Conservation (phyloP, 1,140 invertebrate species). For the Drosophila leontia region DNA sequence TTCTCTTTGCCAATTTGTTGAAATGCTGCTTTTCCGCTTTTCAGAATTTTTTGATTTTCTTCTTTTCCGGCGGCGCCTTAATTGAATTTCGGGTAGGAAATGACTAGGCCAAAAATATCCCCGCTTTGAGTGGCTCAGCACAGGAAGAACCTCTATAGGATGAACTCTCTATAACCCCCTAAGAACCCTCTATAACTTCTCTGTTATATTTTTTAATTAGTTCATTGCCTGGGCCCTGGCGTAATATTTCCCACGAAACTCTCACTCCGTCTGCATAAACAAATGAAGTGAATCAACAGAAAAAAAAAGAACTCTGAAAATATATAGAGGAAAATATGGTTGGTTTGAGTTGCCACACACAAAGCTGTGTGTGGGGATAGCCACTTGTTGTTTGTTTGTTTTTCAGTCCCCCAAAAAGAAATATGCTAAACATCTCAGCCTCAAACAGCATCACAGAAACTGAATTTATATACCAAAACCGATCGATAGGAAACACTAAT, state of each 20-base stretch:
- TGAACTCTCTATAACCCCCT: background rate
- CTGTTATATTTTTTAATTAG: conserved; percentile 66
- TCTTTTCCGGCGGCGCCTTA: conserved; percentile 36
- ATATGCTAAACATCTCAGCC: conserved; percentile 40
- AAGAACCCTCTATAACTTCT: conserved; percentile 11
- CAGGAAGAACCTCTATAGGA: conserved; percentile 35
- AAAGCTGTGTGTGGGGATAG: conserved; percentile 36
- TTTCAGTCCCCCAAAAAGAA: background rate
- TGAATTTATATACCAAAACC: conserved; percentile 18
- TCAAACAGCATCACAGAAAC: conserved; percentile 7
- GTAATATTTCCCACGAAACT: conserved; percentile 74
- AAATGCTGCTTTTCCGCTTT: conserved; percentile 57
- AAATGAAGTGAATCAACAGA: conserved; percentile 79
- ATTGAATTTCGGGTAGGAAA: conserved; percentile 66
- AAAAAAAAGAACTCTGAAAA: conserved; percentile 32
- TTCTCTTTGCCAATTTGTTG: conserved; percentile 70
- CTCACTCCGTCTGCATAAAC: conserved; percentile 58
- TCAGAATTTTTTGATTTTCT: conserved; percentile 42
- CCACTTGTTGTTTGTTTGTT: conserved; percentile 56
- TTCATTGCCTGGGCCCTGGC: conserved; percentile 70
- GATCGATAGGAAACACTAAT: conserved; percentile 15
- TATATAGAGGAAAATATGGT: conserved; percentile 15
- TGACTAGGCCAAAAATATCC: conserved; percentile 67
- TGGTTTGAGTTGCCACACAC: conserved; percentile 31
- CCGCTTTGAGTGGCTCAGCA: conserved; percentile 37